These are phyloP conservation scores for Ammodytes marinus DNA, from an alignment of 2,113 vertebrate species.

Conservation along the genomic window DNA sequence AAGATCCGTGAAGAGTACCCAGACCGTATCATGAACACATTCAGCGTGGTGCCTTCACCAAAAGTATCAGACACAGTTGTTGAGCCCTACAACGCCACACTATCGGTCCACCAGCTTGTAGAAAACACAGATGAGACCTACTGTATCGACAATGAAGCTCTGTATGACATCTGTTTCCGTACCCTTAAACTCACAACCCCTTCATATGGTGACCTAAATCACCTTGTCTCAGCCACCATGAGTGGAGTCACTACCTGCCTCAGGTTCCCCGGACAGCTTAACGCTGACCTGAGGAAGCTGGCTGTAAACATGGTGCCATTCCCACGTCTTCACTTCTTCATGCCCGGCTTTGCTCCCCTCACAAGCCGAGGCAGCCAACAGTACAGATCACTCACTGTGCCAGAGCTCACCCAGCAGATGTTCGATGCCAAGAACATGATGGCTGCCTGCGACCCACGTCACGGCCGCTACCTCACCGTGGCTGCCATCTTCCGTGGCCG, in stretches of 20 bases:
- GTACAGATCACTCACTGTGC: constrained; percentile 86
- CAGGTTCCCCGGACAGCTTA: constrained; percentile 88
- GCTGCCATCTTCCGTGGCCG: constrained; percentile 88
- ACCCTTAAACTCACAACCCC: constrained; percentile 89
- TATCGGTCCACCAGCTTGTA: constrained; percentile 88
- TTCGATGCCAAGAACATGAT: constrained; percentile 90
- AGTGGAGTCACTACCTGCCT: constrained; percentile 88
- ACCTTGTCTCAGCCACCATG: constrained; percentile 88
- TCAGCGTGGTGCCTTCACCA: constrained; percentile 88
- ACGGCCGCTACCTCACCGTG: constrained; percentile 87
- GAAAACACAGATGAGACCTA: constrained; percentile 90
- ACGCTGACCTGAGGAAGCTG: constrained; percentile 86
- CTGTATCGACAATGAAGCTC: constrained; percentile 88
- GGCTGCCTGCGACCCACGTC: constrained; percentile 87
- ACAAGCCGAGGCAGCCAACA: constrained; percentile 88
- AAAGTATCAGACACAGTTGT: constrained; percentile 89
- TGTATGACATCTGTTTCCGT: constrained; percentile 89
- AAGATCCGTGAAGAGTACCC: constrained; percentile 89
- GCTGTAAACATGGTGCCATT: constrained; percentile 90
- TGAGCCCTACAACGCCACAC: constrained; percentile 88
- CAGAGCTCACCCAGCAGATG: constrained; percentile 89
- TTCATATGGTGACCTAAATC: constrained; percentile 88
- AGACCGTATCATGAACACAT: constrained; percentile 89
- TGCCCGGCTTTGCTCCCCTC: constrained; percentile 88
- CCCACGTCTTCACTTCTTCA: constrained; percentile 89